Evolutionary conservation across 2,797 vertebrate genomes (phyloP).

Genomic region (Rhinophrynus dorsalis): DNA sequence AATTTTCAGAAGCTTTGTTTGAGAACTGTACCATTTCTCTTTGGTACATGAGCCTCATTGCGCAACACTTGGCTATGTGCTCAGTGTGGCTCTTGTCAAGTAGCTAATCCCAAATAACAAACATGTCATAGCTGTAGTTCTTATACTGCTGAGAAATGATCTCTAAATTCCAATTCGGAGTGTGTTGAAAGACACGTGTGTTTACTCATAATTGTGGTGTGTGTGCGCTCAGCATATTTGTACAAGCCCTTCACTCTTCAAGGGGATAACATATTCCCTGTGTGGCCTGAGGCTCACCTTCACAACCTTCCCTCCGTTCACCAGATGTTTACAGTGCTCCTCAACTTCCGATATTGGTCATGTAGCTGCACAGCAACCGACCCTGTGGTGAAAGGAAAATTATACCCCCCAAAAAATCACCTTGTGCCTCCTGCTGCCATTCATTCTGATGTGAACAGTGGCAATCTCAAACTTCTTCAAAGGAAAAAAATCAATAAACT

Average conservation of each 20-base stretch:
- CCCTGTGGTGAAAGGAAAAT: background rate
- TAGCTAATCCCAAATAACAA: slow-evolving; percentile 1
- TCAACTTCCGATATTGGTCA: background rate
- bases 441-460: no score
- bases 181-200: slow-evolving; percentile 23
- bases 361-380: background rate
- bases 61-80: background rate
- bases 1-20: no score
- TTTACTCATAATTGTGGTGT: slow-evolving; percentile 3
- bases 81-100: slow-evolving; percentile 1
- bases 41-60: no score
- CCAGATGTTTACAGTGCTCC: slow-evolving; percentile 7
- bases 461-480: no score
- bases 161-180: slow-evolving; percentile 7
- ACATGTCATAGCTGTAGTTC: background rate
- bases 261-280: slow-evolving; percentile 18
- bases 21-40: no score
- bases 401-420: no score
- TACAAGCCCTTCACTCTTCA: slow-evolving; percentile 23
- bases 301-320: slow-evolving; percentile 10
- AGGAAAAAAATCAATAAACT: no score
- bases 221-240: slow-evolving; percentile 13
- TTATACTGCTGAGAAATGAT: background rate
- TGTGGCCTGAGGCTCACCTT: slow-evolving; percentile 22
- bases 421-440: no score